Evolutionary conservation across 1,140 invertebrate species (phyloP), one percentile per base, ranked within the genome.

Genomic region (Halesus radiatus): DNA sequence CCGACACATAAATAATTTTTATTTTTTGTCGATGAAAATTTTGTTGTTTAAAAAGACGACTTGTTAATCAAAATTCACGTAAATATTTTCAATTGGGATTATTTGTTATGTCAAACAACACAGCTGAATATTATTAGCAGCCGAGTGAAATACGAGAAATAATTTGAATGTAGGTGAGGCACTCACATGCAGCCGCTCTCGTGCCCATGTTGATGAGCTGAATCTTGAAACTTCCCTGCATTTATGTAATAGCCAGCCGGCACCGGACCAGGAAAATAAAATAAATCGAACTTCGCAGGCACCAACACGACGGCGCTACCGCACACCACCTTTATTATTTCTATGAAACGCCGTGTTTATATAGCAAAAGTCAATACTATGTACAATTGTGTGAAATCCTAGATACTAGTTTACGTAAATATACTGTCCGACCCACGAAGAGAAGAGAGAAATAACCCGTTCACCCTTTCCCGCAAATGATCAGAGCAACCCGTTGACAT

Each of bases 171-270:
- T 1, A 20, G 54, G 23, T 4, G 66, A 62, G 76, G 78, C 80
- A 91, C 93, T 93, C 90, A 93, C 93, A 93, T 89, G 93, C 93
- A 88, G 92, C 92, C 87, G 93, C 92, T 88, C 92, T 90, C 84
- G 93, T 93, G 89, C 93, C 93, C 93, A 93, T 93, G 89, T 93
- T 93, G 89, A 92, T 92, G 85, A 92, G 90, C 86, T 92, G 91
- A 84, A 92, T 91, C 89, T 90, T 92, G 87, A 92, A 92, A 85
- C 89, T 90, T 84, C 88, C 89, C 86, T 90, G 88, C 88, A 90
- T 90, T 89, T 83, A 83, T 83, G 60, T 83, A 77, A 79, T 54
- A 7, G 82, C 79, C 79, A 20, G 50, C 79, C 79, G 76, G 79
- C 79, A 64, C 60, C 6, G 76, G 66, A n/a, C 78, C 22, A 20